phyloP scores from a whole-genome alignment of 2,797 vertebrate species.

The Pangasius sanitwongsei region DNA sequence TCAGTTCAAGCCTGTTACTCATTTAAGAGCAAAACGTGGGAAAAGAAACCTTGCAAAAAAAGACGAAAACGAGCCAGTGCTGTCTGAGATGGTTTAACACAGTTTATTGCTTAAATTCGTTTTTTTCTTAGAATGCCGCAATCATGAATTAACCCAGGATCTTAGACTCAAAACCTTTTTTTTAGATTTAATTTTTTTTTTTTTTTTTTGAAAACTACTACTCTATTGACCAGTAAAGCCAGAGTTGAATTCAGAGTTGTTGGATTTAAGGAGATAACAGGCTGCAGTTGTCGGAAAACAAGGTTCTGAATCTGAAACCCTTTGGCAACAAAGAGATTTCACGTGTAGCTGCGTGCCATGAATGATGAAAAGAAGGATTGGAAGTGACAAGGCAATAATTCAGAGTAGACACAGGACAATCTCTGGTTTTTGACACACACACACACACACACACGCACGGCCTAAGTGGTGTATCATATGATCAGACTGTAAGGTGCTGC shows the following conservation, averaged over 20 bases:
- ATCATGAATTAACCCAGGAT: no score
- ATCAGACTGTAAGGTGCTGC: not conserved
- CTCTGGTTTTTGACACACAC: constrained; percentile 29
- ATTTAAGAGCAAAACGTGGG: not conserved
- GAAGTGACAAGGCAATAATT: constrained; percentile 73
- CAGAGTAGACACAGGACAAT: constrained; percentile 58
- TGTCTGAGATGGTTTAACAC: not conserved
- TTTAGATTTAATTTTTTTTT: no score
- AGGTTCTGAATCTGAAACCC: not conserved
- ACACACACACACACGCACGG: not conserved
- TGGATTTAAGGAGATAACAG: not conserved
- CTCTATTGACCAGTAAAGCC: not conserved
- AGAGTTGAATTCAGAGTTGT: not conserved
- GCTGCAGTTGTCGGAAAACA: constrained; percentile 53
- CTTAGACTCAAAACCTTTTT: no score
- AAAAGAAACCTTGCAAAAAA: no score
- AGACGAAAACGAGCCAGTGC: no score
- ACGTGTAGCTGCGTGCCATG: constrained; percentile 57
- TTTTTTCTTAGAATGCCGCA: no score
- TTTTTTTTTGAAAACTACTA: not conserved
- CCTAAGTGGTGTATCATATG: not conserved
- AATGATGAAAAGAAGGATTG: constrained; percentile 72
- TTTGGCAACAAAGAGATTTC: constrained; percentile 50
- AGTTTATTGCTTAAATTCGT: no score
- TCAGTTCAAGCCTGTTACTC: not conserved